Evolutionary conservation across 1,140 invertebrate species (phyloP).

Genomic region (Stegodyphus dumicola): DNA sequence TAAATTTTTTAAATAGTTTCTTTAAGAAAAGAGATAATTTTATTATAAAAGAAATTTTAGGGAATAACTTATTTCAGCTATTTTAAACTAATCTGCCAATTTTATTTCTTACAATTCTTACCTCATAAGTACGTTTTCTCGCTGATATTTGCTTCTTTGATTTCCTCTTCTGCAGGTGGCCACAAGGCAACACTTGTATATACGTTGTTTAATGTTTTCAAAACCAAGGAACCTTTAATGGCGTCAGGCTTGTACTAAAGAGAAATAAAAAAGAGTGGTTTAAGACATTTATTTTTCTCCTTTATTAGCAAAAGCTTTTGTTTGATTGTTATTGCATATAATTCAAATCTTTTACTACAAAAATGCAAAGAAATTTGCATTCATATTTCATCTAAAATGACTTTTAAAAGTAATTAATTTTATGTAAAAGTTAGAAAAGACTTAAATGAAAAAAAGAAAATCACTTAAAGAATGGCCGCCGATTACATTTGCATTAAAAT

Average conservation of each 20-base stretch:
- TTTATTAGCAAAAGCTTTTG: not conserved
- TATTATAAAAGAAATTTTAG: too few relatives aligned
- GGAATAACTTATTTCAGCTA: too few relatives aligned
- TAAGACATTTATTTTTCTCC: not conserved
- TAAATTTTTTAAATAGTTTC: too few relatives aligned
- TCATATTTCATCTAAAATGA: too few relatives aligned
- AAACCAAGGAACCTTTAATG: slow-evolving; percentile 22
- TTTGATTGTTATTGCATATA: not conserved
- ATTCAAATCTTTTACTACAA: not conserved
- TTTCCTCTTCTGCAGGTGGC: slow-evolving; percentile 41
- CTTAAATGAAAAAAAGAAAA: too few relatives aligned
- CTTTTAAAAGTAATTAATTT: too few relatives aligned
- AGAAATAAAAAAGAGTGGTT: not conserved
- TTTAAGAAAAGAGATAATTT: too few relatives aligned
- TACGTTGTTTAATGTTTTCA: slow-evolving; percentile 49
- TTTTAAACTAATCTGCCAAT: too few relatives aligned
- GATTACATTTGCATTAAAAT: not conserved
- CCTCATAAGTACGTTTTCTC: slow-evolving; percentile 49
- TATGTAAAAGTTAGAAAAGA: too few relatives aligned
- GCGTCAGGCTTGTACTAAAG: slow-evolving; percentile 34
- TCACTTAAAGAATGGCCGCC: too few relatives aligned
- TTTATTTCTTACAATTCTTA: not conserved
- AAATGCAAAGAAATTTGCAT: too few relatives aligned
- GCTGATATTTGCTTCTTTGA: not conserved
- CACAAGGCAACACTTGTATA: slow-evolving; percentile 53